Percentiles rank a stretch among this genome's conserved stretches.
phyloP scores from a whole-genome alignment of 2,888 invertebrate genomes.

The Nudaria mundana region DNA sequence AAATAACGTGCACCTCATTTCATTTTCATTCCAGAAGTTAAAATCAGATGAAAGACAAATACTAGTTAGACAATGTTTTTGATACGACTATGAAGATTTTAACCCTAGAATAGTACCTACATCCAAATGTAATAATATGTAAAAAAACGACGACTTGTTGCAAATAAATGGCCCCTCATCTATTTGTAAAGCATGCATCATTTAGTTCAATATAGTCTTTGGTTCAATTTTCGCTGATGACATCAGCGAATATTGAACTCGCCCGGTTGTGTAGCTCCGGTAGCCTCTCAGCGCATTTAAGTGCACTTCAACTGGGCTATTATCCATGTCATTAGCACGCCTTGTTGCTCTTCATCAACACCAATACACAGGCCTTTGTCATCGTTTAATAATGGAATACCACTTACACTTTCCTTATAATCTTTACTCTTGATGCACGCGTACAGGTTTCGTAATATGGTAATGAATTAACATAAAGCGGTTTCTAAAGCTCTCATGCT shows the following conservation, averaged over 20 bases:
- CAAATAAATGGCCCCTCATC: slow-evolving; percentile 6
- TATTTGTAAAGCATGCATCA: slow-evolving; percentile 28
- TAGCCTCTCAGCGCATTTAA: slow-evolving; percentile 35
- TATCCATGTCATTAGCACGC: slow-evolving; percentile 33
- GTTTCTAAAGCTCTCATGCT: no score
- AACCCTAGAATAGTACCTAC: no score
- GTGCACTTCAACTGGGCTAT: slow-evolving; percentile 38
- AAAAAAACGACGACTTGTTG: not conserved
- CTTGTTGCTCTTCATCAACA: slow-evolving; percentile 12
- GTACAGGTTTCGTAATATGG: no score
- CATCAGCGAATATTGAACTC: slow-evolving; percentile 28
- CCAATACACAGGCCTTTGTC: not conserved
- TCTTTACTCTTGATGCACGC: no score
- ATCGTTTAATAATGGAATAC: slow-evolving; percentile 1
- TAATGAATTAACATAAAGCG: not conserved
- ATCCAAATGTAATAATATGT: no score
- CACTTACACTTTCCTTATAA: no score
- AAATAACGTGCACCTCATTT: no score
- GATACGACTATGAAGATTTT: no score
- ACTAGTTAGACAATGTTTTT: no score
- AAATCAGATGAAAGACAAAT: no score
- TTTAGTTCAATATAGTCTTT: slow-evolving; percentile 43
- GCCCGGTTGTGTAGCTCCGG: no score
- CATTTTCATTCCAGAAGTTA: no score
- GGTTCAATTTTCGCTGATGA: slow-evolving; percentile 51